These are phyloP conservation scores for Ricordea florida DNA, from an alignment of 92 coral and sea anemone genomes.

Conservation along the genomic window DNA sequence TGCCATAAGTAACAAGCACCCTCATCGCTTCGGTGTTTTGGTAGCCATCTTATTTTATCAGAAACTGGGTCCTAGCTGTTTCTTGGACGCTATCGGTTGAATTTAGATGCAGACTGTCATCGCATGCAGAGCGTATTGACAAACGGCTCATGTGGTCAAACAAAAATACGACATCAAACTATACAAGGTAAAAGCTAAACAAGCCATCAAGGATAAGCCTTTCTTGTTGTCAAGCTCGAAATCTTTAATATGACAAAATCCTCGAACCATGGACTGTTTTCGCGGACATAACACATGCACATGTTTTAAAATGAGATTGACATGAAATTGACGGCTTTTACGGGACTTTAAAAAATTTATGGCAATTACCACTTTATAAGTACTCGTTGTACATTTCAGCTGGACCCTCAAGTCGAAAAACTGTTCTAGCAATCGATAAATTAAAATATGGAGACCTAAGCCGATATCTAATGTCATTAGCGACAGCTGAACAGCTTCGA, in stretches of 20 bases:
- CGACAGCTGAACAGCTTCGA: no score
- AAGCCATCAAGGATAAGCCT: background rate
- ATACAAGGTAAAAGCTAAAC: background rate
- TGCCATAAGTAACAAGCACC: constrained; percentile 28
- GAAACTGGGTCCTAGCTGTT: background rate
- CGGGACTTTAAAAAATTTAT: constrained; percentile 29
- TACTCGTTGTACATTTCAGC: background rate
- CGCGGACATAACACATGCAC: constrained; percentile 28
- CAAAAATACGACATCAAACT: constrained; percentile 10
- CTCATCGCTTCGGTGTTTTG: constrained; percentile 13
- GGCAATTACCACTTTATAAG: constrained; percentile 29
- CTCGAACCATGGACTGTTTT: constrained; percentile 20
- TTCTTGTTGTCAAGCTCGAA: constrained; percentile 5
- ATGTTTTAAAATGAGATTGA: constrained; percentile 12
- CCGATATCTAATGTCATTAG: no score
- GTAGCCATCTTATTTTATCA: constrained; percentile 11
- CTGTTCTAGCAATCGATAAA: background rate
- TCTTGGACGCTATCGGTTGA: background rate
- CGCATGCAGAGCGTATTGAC: constrained; percentile 36
- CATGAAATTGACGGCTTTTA: constrained; percentile 25
- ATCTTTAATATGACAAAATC: constrained; percentile 14
- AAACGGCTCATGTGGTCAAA: constrained; percentile 43
- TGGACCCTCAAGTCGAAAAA: background rate
- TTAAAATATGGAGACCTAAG: no score
- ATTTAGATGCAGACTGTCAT: background rate